Base-by-base conservation (phyloP, 2,113 vertebrate genomes). In the Tylochromis polylepis region DNA sequence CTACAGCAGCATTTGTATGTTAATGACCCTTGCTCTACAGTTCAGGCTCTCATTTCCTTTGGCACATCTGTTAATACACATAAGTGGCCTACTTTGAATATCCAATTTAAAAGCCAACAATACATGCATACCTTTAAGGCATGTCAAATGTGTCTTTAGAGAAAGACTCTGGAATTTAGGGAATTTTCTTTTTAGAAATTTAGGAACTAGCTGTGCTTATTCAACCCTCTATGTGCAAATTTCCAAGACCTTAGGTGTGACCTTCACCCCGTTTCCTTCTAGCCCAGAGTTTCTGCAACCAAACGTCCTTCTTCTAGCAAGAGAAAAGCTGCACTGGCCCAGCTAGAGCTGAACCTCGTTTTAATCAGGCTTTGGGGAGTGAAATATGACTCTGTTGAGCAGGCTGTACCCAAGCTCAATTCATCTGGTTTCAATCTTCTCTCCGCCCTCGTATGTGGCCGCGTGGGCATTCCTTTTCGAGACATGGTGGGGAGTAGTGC, bases 341-440 rank as follows among this genome's bases (percentile, higher is more conserved):
- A 80, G 75, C 90, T 81, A 65, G 88, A 56, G 53, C 94, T 72
- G 79, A 93, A 87, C 93, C 93, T 95, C 43, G 53, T 95, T 95
- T 95, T 96, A 96, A 95, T 96, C 95, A 96, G 93, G 82, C 94
- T 94, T 94, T 80, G 87, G 92, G 92, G 95, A 96, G 92, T 95
- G 95, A 96, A 96, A 96, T 94, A 95, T 94, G 82, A 95, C 90
- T 91, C 91, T 89, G 89, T 90, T 62, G 49, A 91, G 85, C 88
- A 72, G 49, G 89, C 93, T 83, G 87, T 86, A 94, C 93, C 92
- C 87, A 38, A 86, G 82, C 89, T 94, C 91, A 92, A 94, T 95
- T 96, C 96, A 96, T 97, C 96, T 96, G 96, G 93, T 95, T 96
- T 96, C 95, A 96, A 96, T 97, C 96, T 96, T 94, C 94, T 88